phyloP scores from a whole-genome alignment of 1,140 invertebrate genomes.

The Rhopalosiphum maidis region DNA sequence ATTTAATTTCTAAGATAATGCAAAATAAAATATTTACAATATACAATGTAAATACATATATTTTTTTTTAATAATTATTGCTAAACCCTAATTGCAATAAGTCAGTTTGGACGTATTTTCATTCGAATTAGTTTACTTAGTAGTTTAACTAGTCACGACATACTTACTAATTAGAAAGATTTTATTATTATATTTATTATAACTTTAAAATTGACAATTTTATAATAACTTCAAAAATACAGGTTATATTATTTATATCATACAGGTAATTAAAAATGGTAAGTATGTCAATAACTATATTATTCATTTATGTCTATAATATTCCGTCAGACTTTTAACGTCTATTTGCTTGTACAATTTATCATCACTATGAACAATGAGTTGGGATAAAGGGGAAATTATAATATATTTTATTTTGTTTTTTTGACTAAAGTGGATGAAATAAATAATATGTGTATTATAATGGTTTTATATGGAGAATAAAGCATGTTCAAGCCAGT shows the following conservation, averaged over 20 bases:
- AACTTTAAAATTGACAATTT: not conserved
- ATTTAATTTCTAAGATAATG: not conserved
- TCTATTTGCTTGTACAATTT: not conserved
- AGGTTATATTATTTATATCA: not conserved
- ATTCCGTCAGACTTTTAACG: not conserved
- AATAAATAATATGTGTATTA: conserved; percentile 1
- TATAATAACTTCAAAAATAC: not conserved
- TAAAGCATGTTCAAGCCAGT: not conserved
- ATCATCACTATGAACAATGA: not conserved
- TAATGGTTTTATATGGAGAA: conserved; percentile 11
- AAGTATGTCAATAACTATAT: not conserved
- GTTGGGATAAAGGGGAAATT: not conserved
- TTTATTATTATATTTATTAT: not conserved
- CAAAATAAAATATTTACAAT: too few species aligned
- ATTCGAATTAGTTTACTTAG: not conserved
- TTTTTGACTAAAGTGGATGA: not conserved
- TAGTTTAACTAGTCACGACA: not conserved
- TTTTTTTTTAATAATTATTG: not conserved
- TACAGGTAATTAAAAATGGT: not conserved
- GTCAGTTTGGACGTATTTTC: not conserved
- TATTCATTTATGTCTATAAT: not conserved
- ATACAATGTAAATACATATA: too few species aligned
- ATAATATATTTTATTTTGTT: not conserved
- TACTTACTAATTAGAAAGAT: not conserved
- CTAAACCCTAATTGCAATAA: not conserved